Evolutionary conservation across 2,888 invertebrate species (phyloP), one percentile per base, ranked within the genome.

Genomic region (Erebia palarica): DNA sequence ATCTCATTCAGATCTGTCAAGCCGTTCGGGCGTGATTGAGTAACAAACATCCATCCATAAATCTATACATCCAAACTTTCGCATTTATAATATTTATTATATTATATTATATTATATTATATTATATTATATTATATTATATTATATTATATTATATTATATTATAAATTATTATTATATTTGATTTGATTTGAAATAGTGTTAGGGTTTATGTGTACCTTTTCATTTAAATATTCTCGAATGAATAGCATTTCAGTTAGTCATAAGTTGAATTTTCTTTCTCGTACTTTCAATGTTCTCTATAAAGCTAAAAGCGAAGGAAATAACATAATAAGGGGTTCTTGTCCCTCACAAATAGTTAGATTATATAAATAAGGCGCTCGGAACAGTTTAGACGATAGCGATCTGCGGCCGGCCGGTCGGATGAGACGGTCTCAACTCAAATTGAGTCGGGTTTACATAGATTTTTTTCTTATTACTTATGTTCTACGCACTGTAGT

Each of bases 301-400:
- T 65, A 72, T 67, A 60, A 69, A 71, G 64, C 59, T 67, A 59
- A 60, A 58, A 69, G 69, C 69, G 69, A 75, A 75, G 78, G 80
- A 82, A 84, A 83, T 80, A 84, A 81, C 81, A 81, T 80, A 78
- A 81, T 83, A 84, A 87, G 84, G 91, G 88, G 88, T 88, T 88
- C 86, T 89, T 87, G 90, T 91, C 90, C 91, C 90, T 88, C 84
- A 82, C 89, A 90, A 92, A 92, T 89, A 90, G 91, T 90, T 87
- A 92, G 91, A 92, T 93, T 92, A 91, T 91, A 92, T 92, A 92
- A 92, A 92, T 92, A 92, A 92, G 89, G 86, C 90, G 88, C 86
- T 85, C 87, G 84, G 86, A 86, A 87, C 86, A 85, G 86, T 86
- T 86, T 85, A 82, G 80, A 79, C 84, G 91, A 92, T 92, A 87